These are phyloP conservation scores for Choloepus didactylus DNA, from an alignment of 2,797 vertebrate genomes.

Conservation along the genomic window DNA sequence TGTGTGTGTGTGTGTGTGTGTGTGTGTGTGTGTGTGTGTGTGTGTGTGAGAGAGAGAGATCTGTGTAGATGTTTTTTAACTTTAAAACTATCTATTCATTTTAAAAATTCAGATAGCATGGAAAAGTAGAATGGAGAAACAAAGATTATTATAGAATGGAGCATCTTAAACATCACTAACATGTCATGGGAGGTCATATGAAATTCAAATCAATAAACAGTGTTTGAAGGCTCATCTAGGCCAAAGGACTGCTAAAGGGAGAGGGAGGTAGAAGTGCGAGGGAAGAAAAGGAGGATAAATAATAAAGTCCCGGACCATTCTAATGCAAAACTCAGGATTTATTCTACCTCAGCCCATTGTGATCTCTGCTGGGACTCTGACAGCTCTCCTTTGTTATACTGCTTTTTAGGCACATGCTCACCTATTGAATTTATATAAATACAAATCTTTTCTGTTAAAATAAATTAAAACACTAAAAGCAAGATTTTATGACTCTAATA, in stretches of 20 bases:
- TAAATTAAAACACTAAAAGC: not conserved
- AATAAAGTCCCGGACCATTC: not conserved
- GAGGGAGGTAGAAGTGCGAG: not conserved
- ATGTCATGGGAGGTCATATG: not conserved
- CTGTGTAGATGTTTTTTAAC: not conserved
- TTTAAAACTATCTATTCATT: slow-evolving; percentile 59
- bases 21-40: too few relatives aligned
- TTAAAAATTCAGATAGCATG: slow-evolving; percentile 34
- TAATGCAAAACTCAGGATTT: not conserved
- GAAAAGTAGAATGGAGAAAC: slow-evolving; percentile 6
- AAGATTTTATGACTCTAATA: slow-evolving; percentile 52
- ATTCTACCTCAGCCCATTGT: not conserved
- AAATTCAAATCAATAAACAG: not conserved
- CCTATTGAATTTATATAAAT: not conserved
- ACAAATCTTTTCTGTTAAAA: slow-evolving; percentile 34
- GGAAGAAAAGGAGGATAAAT: not conserved
- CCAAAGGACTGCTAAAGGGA: not conserved
- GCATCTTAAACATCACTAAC: slow-evolving; percentile 19
- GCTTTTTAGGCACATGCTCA: not conserved
- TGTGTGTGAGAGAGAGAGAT: too few relatives aligned
- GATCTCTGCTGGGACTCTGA: not conserved
- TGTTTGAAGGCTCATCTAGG: not conserved
- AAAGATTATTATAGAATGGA: not conserved
- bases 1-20: too few relatives aligned
- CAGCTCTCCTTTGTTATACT: not conserved